Conservation (phyloP, 2,113 vertebrate species). For the Pipra filicauda region DNA sequence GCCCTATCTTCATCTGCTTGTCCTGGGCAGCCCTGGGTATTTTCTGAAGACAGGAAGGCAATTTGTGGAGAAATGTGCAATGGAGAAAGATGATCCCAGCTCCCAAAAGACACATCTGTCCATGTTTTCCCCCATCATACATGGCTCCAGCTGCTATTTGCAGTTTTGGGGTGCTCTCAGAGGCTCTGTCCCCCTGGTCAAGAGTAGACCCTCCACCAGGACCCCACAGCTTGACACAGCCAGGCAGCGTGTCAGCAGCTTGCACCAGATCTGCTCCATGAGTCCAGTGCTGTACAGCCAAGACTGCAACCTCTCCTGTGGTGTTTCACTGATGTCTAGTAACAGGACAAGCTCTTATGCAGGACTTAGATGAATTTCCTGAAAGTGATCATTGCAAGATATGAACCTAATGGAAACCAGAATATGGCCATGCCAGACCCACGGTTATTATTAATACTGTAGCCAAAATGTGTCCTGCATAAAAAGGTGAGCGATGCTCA, state of each 20-base stretch:
- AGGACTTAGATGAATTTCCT: background rate
- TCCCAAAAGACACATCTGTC: background rate
- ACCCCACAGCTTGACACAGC: background rate
- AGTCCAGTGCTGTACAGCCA: background rate
- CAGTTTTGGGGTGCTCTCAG: background rate
- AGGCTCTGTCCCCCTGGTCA: background rate
- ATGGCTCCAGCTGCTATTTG: background rate
- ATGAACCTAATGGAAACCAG: background rate
- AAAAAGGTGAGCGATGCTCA: background rate
- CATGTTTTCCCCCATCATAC: background rate
- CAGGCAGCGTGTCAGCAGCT: background rate
- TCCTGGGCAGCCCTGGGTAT: background rate
- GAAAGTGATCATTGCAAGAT: background rate
- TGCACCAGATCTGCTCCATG: background rate
- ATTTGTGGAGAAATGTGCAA: accelerated
- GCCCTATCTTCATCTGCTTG: background rate
- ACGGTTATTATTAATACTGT: background rate
- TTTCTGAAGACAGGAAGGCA: background rate
- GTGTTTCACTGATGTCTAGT: background rate
- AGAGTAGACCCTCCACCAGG: accelerated
- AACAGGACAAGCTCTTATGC: background rate
- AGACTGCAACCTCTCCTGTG: background rate
- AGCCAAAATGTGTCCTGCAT: background rate
- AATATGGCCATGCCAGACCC: background rate
- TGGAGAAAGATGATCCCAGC: background rate